Conservation (phyloP, 2,113 vertebrate genomes). For the Mustela lutreola region DNA sequence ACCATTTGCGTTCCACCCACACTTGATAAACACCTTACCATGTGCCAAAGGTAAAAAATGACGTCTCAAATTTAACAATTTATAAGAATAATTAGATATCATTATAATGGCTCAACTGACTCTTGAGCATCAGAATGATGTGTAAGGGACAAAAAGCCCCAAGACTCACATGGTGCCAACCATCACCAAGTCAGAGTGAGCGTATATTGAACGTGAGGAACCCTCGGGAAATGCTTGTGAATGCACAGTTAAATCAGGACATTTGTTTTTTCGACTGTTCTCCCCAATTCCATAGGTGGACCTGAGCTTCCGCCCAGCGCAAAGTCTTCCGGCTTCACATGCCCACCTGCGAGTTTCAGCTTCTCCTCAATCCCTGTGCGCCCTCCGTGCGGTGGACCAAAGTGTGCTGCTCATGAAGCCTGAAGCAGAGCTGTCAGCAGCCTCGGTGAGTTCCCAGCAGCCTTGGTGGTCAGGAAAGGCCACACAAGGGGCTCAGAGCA, state of each 20-base stretch:
- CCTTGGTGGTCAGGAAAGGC: neutral
- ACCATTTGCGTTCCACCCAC: no score
- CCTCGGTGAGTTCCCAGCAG: conserved; percentile 78
- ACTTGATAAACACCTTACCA: neutral
- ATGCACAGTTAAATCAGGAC: neutral
- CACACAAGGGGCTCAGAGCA: rapidly evolving
- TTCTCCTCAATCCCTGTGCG: conserved; percentile 91
- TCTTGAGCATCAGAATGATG: neutral
- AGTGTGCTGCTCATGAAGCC: conserved; percentile 90
- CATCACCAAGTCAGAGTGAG: neutral
- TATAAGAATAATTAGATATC: neutral
- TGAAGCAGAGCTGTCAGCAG: conserved; percentile 86
- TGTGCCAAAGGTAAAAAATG: neutral
- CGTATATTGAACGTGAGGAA: neutral
- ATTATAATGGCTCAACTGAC: neutral
- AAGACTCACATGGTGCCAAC: neutral
- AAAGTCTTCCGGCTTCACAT: conserved; percentile 87
- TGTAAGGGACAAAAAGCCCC: neutral
- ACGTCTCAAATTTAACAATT: neutral
- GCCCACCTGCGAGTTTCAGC: conserved; percentile 85
- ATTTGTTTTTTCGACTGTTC: conserved; percentile 11
- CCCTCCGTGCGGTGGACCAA: conserved; percentile 90
- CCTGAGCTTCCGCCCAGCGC: conserved; percentile 86
- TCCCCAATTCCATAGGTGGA: conserved; percentile 83
- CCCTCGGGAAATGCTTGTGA: neutral